Evolutionary conservation across 2,113 vertebrate genomes (phyloP).

Genomic region (Melanerpes formicivorus): DNA sequence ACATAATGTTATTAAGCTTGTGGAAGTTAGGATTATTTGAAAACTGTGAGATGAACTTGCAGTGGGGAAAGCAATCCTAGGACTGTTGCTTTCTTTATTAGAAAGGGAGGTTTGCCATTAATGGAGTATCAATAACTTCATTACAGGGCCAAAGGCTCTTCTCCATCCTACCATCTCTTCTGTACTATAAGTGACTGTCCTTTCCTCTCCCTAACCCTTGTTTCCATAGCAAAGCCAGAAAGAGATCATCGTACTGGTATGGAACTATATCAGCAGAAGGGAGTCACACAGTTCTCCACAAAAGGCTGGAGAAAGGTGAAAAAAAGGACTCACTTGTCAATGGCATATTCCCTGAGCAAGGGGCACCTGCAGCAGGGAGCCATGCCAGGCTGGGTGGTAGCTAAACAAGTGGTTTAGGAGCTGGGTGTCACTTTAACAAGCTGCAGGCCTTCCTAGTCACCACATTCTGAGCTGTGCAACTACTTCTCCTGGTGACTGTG

Average conservation of each 20-base stretch:
- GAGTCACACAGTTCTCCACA: neutral
- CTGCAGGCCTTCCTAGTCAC: neutral
- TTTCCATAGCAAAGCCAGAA: neutral
- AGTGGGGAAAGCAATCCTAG: neutral
- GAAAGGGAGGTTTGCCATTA: neutral
- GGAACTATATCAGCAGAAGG: neutral
- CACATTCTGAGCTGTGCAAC: neutral
- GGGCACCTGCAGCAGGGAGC: neutral
- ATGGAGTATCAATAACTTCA: neutral
- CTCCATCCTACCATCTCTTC: neutral
- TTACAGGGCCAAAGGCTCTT: neutral
- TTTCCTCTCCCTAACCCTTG: neutral
- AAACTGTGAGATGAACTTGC: neutral
- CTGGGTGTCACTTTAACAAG: neutral
- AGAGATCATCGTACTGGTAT: neutral
- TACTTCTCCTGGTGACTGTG: neutral
- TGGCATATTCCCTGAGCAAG: rapidly evolving
- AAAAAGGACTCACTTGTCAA: neutral
- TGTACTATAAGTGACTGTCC: neutral
- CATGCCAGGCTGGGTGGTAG: neutral
- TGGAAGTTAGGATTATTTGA: neutral
- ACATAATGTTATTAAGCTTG: neutral
- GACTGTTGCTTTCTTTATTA: neutral
- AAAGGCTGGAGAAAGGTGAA: neutral
- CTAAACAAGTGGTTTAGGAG: neutral